A percentile compares a stretch with the other conserved stretches of the same genome.
Evolutionary conservation across 2,113 vertebrate species (phyloP).

Genomic region (Synodontis membranacea): DNA sequence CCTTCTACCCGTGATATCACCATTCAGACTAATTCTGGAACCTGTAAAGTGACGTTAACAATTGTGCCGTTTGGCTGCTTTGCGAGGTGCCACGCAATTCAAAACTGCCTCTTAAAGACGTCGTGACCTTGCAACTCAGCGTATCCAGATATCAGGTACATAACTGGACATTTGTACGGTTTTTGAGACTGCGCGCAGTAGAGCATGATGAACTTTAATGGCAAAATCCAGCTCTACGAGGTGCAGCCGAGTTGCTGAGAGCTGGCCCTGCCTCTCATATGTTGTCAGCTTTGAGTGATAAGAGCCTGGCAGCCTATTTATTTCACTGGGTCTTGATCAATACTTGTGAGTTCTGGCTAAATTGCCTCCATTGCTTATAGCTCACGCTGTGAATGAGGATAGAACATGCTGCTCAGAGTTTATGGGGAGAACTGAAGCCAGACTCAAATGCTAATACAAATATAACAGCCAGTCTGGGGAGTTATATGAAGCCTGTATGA

Average conservation of each 20-base stretch:
- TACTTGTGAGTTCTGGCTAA: constrained; percentile 54
- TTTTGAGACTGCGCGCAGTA: constrained; percentile 22
- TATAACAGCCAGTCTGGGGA: constrained; percentile 28
- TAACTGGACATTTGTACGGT: background rate
- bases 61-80: background rate
- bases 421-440: constrained; percentile 22
- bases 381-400: constrained; percentile 49
- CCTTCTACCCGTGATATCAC: background rate
- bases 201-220: constrained; percentile 45
- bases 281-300: constrained; percentile 56
- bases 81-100: background rate
- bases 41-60: background rate
- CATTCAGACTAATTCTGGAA: background rate
- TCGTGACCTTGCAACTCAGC: background rate
- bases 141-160: constrained; percentile 7
- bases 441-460: constrained; percentile 13
- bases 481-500: background rate
- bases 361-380: constrained; percentile 57
- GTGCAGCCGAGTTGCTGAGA: constrained; percentile 33
- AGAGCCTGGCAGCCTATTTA: constrained; percentile 57
- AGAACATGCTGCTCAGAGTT: constrained; percentile 32
- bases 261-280: constrained; percentile 42
- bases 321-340: constrained; percentile 57
- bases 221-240: constrained; percentile 23
- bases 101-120: background rate